Conservation (phyloP, 2,113 vertebrate genomes). For the Camelus dromedarius region DNA sequence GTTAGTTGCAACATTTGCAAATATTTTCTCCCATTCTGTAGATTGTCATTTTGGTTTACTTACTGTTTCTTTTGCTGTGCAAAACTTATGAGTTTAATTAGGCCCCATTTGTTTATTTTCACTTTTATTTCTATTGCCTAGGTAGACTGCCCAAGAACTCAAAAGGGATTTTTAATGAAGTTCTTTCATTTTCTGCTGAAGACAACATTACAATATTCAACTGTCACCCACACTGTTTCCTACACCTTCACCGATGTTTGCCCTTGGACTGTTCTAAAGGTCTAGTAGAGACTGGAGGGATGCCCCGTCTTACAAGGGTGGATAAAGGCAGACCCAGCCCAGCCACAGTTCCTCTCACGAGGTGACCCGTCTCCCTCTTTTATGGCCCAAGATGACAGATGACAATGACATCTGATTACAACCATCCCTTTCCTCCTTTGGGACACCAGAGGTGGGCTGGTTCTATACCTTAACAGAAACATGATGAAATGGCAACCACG, state of each 20-base stretch:
- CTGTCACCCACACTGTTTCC: not conserved
- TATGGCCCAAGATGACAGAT: not conserved
- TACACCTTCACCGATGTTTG: not conserved
- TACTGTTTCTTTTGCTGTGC: no score
- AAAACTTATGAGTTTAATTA: no score
- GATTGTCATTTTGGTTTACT: no score
- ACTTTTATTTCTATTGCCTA: no score
- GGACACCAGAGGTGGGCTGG: no score
- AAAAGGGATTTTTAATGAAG: not conserved
- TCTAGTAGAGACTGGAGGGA: not conserved
- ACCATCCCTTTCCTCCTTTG: not conserved
- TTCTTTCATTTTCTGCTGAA: not conserved
- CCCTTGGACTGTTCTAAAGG: not conserved
- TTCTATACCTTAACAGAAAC: not conserved
- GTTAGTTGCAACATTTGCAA: no score
- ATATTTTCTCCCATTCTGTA: no score
- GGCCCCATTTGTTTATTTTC: no score
- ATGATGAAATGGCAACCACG: not conserved
- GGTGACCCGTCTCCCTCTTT: not conserved
- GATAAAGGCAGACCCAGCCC: not conserved
- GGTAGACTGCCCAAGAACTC: no score
- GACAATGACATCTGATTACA: not conserved
- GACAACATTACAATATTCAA: not conserved
- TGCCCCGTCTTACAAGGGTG: not conserved
- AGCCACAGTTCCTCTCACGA: not conserved